A percentile compares a stretch with the other conserved stretches of the same genome.
Conservation (phyloP, 2,113 vertebrate genomes). For the Oenanthe melanoleuca region DNA sequence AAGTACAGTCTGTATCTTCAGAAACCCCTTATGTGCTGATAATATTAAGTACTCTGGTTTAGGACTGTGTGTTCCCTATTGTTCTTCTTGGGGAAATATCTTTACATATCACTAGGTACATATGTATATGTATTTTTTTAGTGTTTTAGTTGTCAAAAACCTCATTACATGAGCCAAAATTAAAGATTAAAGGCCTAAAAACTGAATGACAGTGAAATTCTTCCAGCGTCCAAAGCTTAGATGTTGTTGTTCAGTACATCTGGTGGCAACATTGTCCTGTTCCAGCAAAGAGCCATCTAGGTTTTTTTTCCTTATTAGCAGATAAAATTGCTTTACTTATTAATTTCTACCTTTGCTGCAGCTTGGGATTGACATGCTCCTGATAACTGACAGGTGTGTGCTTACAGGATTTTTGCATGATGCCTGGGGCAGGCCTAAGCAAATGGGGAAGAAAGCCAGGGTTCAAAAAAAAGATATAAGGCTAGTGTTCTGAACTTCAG, state of each 20-base stretch:
- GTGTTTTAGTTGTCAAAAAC: neutral
- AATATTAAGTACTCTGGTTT: neutral
- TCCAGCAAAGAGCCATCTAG: neutral
- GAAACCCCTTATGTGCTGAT: neutral
- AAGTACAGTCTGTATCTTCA: neutral
- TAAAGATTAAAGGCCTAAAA: neutral
- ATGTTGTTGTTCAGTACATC: neutral
- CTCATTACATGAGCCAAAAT: fast-evolving
- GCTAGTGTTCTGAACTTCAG: neutral
- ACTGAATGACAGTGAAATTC: neutral
- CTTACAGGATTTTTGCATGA: neutral
- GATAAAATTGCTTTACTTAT: neutral
- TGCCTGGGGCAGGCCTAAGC: neutral
- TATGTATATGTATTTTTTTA: neutral
- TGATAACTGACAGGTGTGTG: neutral
- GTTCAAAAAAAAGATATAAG: neutral
- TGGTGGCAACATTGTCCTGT: neutral
- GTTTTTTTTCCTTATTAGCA: neutral
- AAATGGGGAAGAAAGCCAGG: neutral
- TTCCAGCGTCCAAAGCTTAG: neutral
- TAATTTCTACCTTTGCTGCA: neutral
- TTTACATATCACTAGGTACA: neutral
- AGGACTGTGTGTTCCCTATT: neutral
- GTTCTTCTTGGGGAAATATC: neutral
- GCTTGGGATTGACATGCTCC: neutral